Base-by-base conservation (phyloP, 2,888 invertebrate genomes). In the Ceraclea dissimilis region DNA sequence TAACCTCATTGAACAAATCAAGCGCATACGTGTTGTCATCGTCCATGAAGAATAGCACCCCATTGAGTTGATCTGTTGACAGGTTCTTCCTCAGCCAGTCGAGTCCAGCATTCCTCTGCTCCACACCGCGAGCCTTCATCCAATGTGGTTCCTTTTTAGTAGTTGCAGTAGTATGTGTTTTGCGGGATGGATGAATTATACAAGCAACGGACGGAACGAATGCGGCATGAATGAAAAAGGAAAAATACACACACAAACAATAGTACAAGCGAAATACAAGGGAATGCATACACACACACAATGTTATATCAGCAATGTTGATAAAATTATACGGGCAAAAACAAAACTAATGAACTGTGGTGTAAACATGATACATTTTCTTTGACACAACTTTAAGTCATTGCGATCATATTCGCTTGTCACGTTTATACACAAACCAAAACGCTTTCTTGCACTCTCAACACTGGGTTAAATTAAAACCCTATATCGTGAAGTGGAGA, bases 21-120 rank as follows among this genome's bases (percentile, higher is more conserved):
- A 93, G 70, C 49, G 89, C 84, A 68, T 98, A 98, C 0, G 94
- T 88, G 69, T 98, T 98, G 68, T 97, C 97, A 70, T 98, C 97
- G 68, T 98, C 97, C 78, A 95, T 95, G 71, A 98, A 97, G 72
- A 89, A 98, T 0, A 97, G 86, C 39, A 95, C 83, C 13, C 90
- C 86, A 66, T 79, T 70, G 51, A 58, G 58, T 64, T 79, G 78
- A 66, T 79, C 78, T 19, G 69, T 66, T 44, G 64, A 58, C 31
- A 83, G 70, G 69, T 86, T 83, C 1, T 79, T 74, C 60, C 90
- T 74, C 1, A 93, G 73, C 94, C 94, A 96, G 51, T 82, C 76
- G 33, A 96, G 70, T 0, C 90, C 97, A 44, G 82, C 73, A 72
- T 97, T 97, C 58, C 96, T 79, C 71, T 97, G 96, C 63, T 88